Evolutionary conservation across 2,113 vertebrate species (phyloP).

Genomic region (Telmatochromis brachygnathus): DNA sequence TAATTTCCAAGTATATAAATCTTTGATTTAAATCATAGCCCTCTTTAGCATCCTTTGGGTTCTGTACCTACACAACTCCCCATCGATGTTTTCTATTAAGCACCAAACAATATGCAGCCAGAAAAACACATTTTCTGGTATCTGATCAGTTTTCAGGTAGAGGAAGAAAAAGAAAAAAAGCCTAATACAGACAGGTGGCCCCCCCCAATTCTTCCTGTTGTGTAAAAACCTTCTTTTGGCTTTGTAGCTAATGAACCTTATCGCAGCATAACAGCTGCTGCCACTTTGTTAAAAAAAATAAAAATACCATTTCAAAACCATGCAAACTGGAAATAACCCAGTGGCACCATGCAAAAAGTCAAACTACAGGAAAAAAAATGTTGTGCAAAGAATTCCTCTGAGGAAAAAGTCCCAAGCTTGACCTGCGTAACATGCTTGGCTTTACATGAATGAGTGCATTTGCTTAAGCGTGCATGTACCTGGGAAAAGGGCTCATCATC

Average conservation of each 20-base stretch:
- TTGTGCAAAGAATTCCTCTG: background rate
- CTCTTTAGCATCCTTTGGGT: background rate
- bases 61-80: background rate
- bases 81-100: background rate
- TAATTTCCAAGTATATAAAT: background rate
- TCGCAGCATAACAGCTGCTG: background rate
- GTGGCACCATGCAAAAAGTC: background rate
- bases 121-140: background rate
- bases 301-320: background rate
- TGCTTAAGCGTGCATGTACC: slow-evolving; percentile 55
- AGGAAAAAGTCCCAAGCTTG: background rate
- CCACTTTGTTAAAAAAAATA: background rate
- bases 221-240: background rate
- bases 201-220: background rate
- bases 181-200: background rate
- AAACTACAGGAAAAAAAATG: background rate
- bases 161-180: background rate
- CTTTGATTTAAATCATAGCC: background rate
- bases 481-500: slow-evolving; percentile 95
- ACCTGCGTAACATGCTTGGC: background rate
- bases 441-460: background rate
- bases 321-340: background rate
- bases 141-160: background rate
- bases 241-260: background rate
- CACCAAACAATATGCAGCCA: background rate